A percentile compares a stretch with the other conserved stretches of the same genome.
phyloP scores from a whole-genome alignment of 35 echinoderm and acorn worm genomes.

The Anneissia japonica region DNA sequence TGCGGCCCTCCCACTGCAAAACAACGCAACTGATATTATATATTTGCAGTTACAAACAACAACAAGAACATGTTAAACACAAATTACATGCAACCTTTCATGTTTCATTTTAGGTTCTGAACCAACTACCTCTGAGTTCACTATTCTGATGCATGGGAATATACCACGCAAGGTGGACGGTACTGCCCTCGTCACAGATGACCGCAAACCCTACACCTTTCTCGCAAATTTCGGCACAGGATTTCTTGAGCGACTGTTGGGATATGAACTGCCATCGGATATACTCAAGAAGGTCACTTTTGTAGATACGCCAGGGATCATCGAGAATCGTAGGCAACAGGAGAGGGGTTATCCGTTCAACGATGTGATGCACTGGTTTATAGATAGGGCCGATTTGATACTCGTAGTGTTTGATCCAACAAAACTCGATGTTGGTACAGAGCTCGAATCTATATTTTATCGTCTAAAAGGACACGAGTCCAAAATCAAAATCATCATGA shows the following conservation, averaged over 20 bases:
- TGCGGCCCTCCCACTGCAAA: no score
- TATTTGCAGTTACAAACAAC: no score
- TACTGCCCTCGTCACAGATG: conserved; percentile 57
- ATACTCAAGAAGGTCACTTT: conserved; percentile 68
- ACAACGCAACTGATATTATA: no score
- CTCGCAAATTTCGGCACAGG: conserved; percentile 62
- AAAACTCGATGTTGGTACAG: conserved; percentile 77
- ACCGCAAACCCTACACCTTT: conserved; percentile 48
- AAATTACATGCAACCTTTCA: no score
- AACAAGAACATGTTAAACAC: no score
- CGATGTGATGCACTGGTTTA: conserved; percentile 85
- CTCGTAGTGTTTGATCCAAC: conserved; percentile 85
- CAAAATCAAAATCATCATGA: conserved; percentile 73
- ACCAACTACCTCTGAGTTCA: conserved; percentile 77
- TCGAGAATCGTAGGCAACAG: conserved; percentile 88
- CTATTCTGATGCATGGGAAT: conserved; percentile 63
- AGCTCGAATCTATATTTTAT: conserved; percentile 68
- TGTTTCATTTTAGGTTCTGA: conserved; percentile 53
- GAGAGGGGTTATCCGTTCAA: conserved; percentile 77
- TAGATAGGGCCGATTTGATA: conserved; percentile 72
- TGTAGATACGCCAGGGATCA: conserved; percentile 81
- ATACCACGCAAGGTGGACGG: conserved; percentile 60
- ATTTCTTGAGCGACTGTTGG: conserved; percentile 66
- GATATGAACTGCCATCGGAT: conserved; percentile 54
- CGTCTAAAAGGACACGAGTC: conserved; percentile 73